These are phyloP conservation scores for Cyanoderma ruficeps DNA, from an alignment of 2,113 vertebrate species.

Conservation along the genomic window DNA sequence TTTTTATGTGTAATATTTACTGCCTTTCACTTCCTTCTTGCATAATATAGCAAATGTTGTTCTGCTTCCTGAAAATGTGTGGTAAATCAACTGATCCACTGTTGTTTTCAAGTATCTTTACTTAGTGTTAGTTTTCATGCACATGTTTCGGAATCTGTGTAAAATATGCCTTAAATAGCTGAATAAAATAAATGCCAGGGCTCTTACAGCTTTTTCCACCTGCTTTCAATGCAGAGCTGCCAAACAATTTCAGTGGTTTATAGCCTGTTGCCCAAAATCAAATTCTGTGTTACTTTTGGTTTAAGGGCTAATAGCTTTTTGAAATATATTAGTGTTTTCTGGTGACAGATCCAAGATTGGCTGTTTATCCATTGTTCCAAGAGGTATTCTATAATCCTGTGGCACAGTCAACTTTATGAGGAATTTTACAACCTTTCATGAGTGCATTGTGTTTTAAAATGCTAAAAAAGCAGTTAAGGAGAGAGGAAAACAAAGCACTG, in stretches of 20 bases:
- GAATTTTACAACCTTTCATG: conserved; percentile 54
- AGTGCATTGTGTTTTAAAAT: conserved; percentile 36
- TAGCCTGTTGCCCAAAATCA: conserved; percentile 54
- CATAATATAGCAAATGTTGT: background rate
- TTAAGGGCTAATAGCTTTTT: conserved; percentile 65
- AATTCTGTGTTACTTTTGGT: conserved; percentile 61
- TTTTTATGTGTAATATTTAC: conserved; percentile 28
- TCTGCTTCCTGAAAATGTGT: background rate
- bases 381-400: conserved; percentile 45
- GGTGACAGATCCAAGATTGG: conserved; percentile 55
- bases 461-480: conserved; percentile 11
- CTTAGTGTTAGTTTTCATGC: background rate
- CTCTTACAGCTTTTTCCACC: conserved; percentile 23
- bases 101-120: background rate
- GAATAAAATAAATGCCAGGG: conserved; percentile 11
- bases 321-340: conserved; percentile 59
- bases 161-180: conserved; percentile 39
- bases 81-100: conserved; percentile 21
- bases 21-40: background rate
- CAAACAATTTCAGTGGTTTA: conserved; percentile 54
- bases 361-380: conserved; percentile 40
- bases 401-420: conserved; percentile 59
- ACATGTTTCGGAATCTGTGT: background rate
- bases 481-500: conserved; percentile 39
- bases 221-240: conserved; percentile 22